Conservation (phyloP, 2,888 invertebrate genomes). For the Diabrotica balteata region DNA sequence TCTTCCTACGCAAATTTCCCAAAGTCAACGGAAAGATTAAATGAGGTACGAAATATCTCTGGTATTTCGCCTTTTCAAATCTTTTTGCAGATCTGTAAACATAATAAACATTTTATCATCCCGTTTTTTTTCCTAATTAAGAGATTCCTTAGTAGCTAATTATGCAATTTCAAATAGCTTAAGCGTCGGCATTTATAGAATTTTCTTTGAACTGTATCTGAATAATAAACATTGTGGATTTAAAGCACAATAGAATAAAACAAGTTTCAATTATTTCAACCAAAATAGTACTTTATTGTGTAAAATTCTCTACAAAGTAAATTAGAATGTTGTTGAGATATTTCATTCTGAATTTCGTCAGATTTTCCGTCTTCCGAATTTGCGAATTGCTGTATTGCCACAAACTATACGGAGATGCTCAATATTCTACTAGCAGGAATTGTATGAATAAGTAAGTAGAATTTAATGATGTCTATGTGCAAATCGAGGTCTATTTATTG, state of each 20-base stretch:
- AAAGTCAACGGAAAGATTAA: too few relatives aligned
- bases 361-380: not conserved
- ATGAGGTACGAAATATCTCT: too few relatives aligned
- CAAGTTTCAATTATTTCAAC: constrained; percentile 8
- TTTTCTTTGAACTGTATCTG: constrained; percentile 14
- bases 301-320: constrained; percentile 14
- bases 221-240: constrained; percentile 10
- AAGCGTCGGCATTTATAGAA: not conserved
- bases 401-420: constrained; percentile 7
- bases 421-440: not conserved
- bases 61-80: too few relatives aligned
- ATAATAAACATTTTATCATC: too few relatives aligned
- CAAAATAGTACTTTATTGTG: constrained; percentile 14
- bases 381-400: constrained; percentile 4
- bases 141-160: constrained; percentile 12
- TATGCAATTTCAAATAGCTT: not conserved
- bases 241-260: constrained; percentile 14
- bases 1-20: too few relatives aligned
- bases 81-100: too few relatives aligned
- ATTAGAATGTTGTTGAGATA: constrained; percentile 14
- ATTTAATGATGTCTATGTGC: constrained; percentile 2
- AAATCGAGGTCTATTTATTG: too few relatives aligned
- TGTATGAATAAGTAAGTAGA: constrained; percentile 4
- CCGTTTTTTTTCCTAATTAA: not conserved
- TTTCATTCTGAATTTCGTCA: constrained; percentile 4